Conservation (phyloP, 92 coral and sea anemone genomes). For the Pocillopora meandrina region DNA sequence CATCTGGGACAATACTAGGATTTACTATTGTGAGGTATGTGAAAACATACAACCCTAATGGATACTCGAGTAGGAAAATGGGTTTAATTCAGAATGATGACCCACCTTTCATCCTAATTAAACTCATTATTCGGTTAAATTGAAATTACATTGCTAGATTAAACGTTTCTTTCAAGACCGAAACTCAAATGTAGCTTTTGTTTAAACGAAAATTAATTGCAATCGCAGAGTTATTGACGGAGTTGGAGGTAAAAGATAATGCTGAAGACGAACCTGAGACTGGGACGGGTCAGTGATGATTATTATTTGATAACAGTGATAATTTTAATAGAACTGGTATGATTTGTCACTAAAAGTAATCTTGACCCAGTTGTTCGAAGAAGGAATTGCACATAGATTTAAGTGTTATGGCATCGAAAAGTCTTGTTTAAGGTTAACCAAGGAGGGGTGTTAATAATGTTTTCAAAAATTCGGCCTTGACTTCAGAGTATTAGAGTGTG, state of each 20-base stretch:
- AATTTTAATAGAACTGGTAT: too few relatives aligned
- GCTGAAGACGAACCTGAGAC: constrained; percentile 5
- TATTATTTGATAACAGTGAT: too few relatives aligned
- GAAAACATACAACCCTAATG: background rate
- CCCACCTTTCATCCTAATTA: background rate
- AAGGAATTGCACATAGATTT: too few relatives aligned
- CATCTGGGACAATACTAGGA: background rate
- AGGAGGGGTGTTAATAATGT: too few relatives aligned
- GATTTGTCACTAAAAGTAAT: too few relatives aligned
- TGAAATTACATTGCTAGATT: background rate
- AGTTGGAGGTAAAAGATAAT: background rate
- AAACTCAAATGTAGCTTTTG: too few relatives aligned
- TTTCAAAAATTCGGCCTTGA: too few relatives aligned
- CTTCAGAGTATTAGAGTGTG: too few relatives aligned
- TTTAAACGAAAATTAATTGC: too few relatives aligned
- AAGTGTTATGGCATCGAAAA: too few relatives aligned
- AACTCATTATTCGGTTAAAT: background rate
- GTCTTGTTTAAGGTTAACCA: too few relatives aligned
- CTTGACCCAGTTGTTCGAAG: too few relatives aligned
- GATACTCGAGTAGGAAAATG: background rate
- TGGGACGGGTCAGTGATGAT: background rate
- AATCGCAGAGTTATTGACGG: background rate
- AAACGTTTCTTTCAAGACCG: background rate
- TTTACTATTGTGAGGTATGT: background rate
- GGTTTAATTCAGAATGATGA: background rate